Percentiles rank a stretch among this genome's conserved stretches.
Conservation (phyloP, 2,888 invertebrate genomes). For the Crematogaster levior region DNA sequence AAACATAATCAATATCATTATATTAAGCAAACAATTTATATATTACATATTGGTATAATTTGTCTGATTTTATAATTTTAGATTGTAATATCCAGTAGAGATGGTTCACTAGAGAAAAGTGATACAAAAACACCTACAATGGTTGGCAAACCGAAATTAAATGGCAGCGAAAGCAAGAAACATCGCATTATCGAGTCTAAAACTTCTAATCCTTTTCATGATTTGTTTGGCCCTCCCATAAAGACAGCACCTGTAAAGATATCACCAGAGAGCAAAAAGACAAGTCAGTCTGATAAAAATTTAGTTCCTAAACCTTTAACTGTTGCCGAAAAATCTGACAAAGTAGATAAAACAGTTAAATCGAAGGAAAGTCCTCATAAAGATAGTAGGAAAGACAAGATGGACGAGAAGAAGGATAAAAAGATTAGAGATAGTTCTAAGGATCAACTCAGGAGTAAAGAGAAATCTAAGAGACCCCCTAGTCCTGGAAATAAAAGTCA, state of each 20-base stretch:
- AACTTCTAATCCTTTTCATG: conserved; percentile 90
- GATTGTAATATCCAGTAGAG: conserved; percentile 86
- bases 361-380: conserved; percentile 88
- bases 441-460: conserved; percentile 87
- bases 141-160: conserved; percentile 91
- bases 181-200: conserved; percentile 85
- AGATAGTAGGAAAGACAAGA: conserved; percentile 86
- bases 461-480: conserved; percentile 86
- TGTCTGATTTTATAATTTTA: conserved; percentile 25
- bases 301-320: conserved; percentile 80
- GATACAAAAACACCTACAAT: conserved; percentile 88
- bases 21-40: too few species aligned
- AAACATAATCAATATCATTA: neutral
- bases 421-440: conserved; percentile 87
- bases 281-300: conserved; percentile 79
- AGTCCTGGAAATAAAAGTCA: conserved; percentile 84
- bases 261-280: conserved; percentile 89
- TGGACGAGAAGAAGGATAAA: conserved; percentile 85
- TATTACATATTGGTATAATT: neutral
- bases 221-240: conserved; percentile 94
- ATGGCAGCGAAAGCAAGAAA: conserved; percentile 86
- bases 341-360: conserved; percentile 84
- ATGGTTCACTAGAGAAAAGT: conserved; percentile 87
- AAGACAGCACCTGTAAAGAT: conserved; percentile 89
- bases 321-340: conserved; percentile 88